Evolutionary conservation across 2,113 vertebrate species (phyloP), one percentile per base, ranked within the genome.

Genomic region (Solea senegalensis): DNA sequence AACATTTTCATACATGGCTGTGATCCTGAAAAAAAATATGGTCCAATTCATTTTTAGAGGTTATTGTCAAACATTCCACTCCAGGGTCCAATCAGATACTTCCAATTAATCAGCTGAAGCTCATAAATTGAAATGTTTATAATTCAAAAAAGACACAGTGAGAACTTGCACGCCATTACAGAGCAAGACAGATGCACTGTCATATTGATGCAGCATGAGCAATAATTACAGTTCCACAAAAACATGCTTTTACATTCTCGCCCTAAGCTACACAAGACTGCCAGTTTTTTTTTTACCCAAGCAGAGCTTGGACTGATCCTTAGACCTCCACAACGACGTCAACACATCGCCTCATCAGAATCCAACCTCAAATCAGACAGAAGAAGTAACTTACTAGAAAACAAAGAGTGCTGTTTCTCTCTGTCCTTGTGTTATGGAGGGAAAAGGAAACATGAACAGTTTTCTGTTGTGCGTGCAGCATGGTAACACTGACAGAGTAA

Each of bases 381-480:
- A 60, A 59, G 39, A 45, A 56, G 55, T 52, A 7, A 15, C 39
- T 41, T 4, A 43, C 52, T 9, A 44, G 34, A 51, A 5, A 39
- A 44, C 11, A 45, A 34, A 14, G 15, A 16, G 15, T 41, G 43
- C 53, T 64, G 14, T 68, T 67, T 57, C 9, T 58, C 27, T 16
- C 21, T 9, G 39, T 39, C n/a, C n/a, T 81, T 0, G 1, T 51
- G 48, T 68, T 44, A 28, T 13, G 52, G 39, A 66, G 13, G n/a
- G 13, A 56, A n/a, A 61, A 27, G 15, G 0, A 44, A 40, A 7
- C 2, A 14, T 34, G 1, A 39, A n/a, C 9, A 52, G 41, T 13
- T 72, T 55, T 65, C 43, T 34, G 58, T n/a, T 64, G 3, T 12
- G 61, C 69, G 40, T 62, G 55, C 61, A 72, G 60, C 57, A 55